Base-by-base conservation (phyloP, 2,797 vertebrate genomes). In the Pseudomugil gertrudae region DNA sequence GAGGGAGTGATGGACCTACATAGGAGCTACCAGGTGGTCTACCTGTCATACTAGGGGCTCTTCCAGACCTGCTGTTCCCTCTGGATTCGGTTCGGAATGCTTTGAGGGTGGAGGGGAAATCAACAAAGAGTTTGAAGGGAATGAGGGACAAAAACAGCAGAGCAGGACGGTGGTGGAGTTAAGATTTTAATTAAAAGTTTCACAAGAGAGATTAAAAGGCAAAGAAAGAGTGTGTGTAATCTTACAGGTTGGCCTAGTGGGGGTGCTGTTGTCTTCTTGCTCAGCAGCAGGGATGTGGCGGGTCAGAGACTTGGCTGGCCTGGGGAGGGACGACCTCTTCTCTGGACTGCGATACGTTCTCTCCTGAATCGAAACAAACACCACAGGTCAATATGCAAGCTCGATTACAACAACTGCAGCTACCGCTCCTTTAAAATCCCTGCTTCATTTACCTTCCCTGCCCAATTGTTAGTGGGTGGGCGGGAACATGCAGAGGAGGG, bases 231-330 rank as follows among this genome's bases (percentile, higher is more conserved):
- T 0, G 54, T 40, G 57, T 58, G 61, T 29, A 2, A 19, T 92
- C 95, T 78, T 94, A 98, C 96, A 94, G 38, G 96, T 96, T 19
- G 96, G 95, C 86, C 96, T 92, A 80, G 93, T 89, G 51, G 91
- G 93, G 79, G 95, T 90, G 59, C 95, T 94, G 76, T 91, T 93
- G 78, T 96, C 96, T 3, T 97, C 96, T 63, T 96, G 93, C 70
- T 97, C 96, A 53, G 93, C 87, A 53, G 95, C 93, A 67, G 95
- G 95, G 17, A 95, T 95, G 79, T 96, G 93, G 73, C 96, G 95
- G 21, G 96, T 95, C 76, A 97, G 94, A 66, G 97, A 96, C 8
- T 96, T 96, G 63, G 96, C 96, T 10, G 96, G 96, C 91, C 96
- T 94, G 0, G 96, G 96, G 32, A 98, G 93, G 62, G 96, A 95